Percentiles rank a stretch among this genome's conserved stretches.
These are phyloP conservation scores for Aproaerema taeniolella DNA, from an alignment of 2,888 invertebrate genomes.

Conservation along the genomic window DNA sequence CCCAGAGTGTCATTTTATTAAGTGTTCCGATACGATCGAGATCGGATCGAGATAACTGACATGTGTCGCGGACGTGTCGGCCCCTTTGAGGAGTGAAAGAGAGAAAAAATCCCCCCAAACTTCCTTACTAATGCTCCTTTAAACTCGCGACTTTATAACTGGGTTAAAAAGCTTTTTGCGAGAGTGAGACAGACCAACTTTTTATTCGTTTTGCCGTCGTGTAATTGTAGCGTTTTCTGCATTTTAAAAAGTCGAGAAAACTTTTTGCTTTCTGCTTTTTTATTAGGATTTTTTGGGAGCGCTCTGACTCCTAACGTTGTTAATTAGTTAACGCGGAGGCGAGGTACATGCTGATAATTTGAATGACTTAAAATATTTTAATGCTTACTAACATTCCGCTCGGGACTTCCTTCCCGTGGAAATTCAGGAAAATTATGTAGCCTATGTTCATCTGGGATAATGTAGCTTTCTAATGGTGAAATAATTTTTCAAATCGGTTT, in stretches of 20 bases:
- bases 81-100: constrained; percentile 13
- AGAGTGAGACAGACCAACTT: constrained; percentile 6
- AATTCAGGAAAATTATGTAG: no score
- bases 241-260: constrained; percentile 2
- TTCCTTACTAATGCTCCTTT: constrained; percentile 20
- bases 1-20: constrained; percentile 65
- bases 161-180: constrained; percentile 17
- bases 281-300: not conserved
- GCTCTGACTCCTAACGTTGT: not conserved
- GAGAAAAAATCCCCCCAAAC: constrained; percentile 26
- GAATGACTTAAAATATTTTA: no score
- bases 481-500: no score
- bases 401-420: no score
- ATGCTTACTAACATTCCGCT: no score
- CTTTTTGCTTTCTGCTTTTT: not conserved
- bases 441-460: no score
- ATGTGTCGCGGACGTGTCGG: constrained; percentile 55
- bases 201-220: constrained; percentile 10
- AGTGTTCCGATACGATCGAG: constrained; percentile 54
- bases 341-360: no score
- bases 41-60: constrained; percentile 54
- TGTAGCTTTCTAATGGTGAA: no score
- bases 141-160: constrained; percentile 18
- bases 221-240: constrained; percentile 4
- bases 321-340: no score